Evolutionary conservation across 64 coral and sea anemone genomes (phyloP), one percentile per base, ranked within the genome.

Genomic region (Dendrophyllia cribrosa): DNA sequence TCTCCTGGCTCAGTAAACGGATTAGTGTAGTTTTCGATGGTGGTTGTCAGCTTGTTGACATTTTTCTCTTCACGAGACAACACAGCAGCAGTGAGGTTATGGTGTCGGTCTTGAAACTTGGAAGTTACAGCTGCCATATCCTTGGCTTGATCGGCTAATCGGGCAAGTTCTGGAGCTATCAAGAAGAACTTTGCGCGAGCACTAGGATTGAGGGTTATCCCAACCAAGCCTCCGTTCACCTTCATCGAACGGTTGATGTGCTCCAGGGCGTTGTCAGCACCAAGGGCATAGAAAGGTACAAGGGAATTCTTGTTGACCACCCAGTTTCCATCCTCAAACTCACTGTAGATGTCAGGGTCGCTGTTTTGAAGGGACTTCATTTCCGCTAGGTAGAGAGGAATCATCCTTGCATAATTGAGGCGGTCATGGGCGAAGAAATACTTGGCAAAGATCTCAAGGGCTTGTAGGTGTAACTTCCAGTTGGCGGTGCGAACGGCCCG

Each of bases 1-100:
- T 34, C 34, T 55, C 11, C 52, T 6, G 52, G 52, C 52, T 82
- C 48, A 45, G 66, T 55, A 52, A 90, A 90, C 4, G 88, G 88
- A 48, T 90, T 90, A 14, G 62, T 70, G 51, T 68, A 90, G 16
- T 48, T 90, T 43, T 72, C 24, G 12, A 90, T 82, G 7, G 76
- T 90, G 22, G 88, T 70, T 10, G 8, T 58, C 65, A 87, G 19
- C 85, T 87, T 15, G 3, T 26, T 26, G 2, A 87, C 51, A 22
- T 68, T 79, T 34, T 49, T 89, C 20, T 90, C 76, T 81, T 90
- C 75, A 23, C 85, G 85, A 8, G 24, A 9, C 50, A 70, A 74
- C 19, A 87, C 85, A 50, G 66, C 66, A 16, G 19, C 10, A 14
- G 66, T 55, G 4, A 87, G 48, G 64, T 87, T 74, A 43, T 87